Evolutionary conservation across 2,113 vertebrate species (phyloP), one percentile per base, ranked within the genome.

Genomic region (Odocoileus virginianus): DNA sequence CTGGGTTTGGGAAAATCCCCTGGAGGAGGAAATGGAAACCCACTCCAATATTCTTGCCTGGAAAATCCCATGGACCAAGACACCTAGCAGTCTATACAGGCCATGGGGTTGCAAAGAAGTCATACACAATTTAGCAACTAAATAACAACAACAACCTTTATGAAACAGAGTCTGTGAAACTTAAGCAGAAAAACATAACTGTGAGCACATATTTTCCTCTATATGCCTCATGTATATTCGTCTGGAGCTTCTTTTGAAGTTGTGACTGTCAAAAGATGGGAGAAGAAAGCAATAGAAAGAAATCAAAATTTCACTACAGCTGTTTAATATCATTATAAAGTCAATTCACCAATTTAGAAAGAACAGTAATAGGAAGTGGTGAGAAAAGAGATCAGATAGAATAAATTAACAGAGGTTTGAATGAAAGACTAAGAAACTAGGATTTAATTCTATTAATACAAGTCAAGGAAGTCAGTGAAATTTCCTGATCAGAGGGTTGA

Each of bases 231-330:
- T 54, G 4, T 54, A n/a, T 82, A 7, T 84, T 87, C 81, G 79
- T 74, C 58, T 78, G 76, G 90, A 98, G 60, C 25, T 90, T 45
- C 58, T 74, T 96, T 97, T 93, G 55, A 95, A 91, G 83, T 67
- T 40, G 15, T 28, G 28, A 93, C 50, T 81, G 74, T n/a, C 76
- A 86, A 95, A 94, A 94, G 64, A 61, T 71, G n/a, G n/a, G 89
- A 96, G 74, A 86, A 52, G 15, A 28, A 92, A 79, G 13, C 30
- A 86, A 43, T 14, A n/a, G 61, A 52, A 45, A 45, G 43, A 95
- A 95, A 93, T 93, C 6, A 88, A 93, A 95, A 60, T 86, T 87
- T 89, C 83, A 58, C 55, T 57, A 25, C 27, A 89, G 57, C 50
- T 74, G 40, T 86, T 97, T 89, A 87, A 61, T 60, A 52, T 54